A percentile compares a stretch with the other conserved stretches of the same genome.
These are phyloP conservation scores for Pararge aegeria DNA, from an alignment of 1,140 invertebrate genomes.

Conservation along the genomic window DNA sequence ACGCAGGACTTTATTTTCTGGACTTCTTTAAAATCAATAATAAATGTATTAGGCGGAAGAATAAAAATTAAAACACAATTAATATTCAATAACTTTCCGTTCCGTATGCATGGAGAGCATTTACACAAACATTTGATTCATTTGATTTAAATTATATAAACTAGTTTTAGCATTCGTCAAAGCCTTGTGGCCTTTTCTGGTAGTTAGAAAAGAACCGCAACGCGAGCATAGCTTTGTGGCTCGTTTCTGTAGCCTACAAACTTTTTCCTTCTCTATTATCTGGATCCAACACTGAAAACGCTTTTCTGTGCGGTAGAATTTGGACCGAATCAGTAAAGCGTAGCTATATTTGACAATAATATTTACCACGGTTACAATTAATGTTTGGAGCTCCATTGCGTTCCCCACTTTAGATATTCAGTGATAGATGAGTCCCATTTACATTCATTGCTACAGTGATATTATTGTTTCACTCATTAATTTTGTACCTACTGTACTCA, in stretches of 20 bases:
- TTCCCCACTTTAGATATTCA: conserved; percentile 14
- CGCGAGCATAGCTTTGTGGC: conserved; percentile 1
- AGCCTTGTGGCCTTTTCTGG: neutral
- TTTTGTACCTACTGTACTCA: too few species aligned
- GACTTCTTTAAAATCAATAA: too few species aligned
- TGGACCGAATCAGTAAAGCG: neutral
- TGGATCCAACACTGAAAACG: neutral
- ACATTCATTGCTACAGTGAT: conserved; percentile 11
- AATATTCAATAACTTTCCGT: too few species aligned
- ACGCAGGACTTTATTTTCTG: too few species aligned
- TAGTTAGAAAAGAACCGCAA: conserved; percentile 5
- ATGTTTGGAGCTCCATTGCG: too few species aligned
- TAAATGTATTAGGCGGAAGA: too few species aligned
- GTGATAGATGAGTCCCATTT: conserved; percentile 1
- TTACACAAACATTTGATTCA: neutral
- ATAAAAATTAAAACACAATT: too few species aligned
- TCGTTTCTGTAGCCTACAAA: neutral
- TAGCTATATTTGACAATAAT: too few species aligned
- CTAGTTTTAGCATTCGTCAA: neutral
- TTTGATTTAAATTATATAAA: neutral
- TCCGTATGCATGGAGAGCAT: neutral
- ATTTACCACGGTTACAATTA: too few species aligned
- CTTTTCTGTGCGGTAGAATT: neutral
- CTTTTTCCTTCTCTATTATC: neutral
- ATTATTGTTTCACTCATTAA: conserved; percentile 20